Conservation (phyloP, 2,113 vertebrate species). For the Cochlearius cochlearius region DNA sequence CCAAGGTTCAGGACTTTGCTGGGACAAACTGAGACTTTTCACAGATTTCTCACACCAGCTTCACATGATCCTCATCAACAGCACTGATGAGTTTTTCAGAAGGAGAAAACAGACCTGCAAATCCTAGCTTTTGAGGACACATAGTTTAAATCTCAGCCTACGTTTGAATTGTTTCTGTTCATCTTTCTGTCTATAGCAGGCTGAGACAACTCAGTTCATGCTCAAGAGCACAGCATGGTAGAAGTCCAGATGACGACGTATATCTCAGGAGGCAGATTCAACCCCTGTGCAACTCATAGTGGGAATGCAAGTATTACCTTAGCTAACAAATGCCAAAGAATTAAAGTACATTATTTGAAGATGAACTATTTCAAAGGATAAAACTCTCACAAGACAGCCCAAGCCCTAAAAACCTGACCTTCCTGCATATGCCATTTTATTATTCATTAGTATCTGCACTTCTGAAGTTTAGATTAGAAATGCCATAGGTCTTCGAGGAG, state of each 20-base stretch:
- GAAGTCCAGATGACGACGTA: fast-evolving
- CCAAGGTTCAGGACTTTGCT: not conserved
- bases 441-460: not conserved
- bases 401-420: not conserved
- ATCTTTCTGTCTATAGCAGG: not conserved
- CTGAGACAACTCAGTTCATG: not conserved
- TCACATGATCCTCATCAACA: not conserved
- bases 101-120: not conserved
- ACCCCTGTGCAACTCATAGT: not conserved
- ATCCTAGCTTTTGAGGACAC: not conserved
- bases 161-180: not conserved
- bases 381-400: not conserved
- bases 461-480: not conserved
- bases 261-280: not conserved
- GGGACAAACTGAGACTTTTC: not conserved
- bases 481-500: not conserved
- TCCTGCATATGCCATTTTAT: not conserved
- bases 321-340: not conserved
- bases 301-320: not conserved
- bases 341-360: not conserved
- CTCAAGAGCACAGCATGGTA: not conserved
- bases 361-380: not conserved
- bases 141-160: not conserved
- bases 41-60: not conserved
- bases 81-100: constrained; percentile 32